These are phyloP conservation scores for Parnassius glacialis DNA, from an alignment of 2,888 invertebrate species.

Conservation along the genomic window DNA sequence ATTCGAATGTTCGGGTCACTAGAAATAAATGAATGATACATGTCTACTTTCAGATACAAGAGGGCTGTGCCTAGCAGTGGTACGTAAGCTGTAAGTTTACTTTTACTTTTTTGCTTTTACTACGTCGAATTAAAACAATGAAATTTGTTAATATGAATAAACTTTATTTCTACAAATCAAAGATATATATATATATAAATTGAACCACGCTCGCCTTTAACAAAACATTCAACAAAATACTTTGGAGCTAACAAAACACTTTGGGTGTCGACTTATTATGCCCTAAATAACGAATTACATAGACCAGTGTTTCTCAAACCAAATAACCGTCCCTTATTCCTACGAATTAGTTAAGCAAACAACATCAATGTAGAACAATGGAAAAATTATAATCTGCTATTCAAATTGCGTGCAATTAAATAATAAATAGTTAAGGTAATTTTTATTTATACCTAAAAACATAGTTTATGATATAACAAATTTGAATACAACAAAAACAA, in stretches of 20 bases:
- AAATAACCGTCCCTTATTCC: constrained; percentile 30
- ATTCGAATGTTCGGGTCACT: too few species aligned
- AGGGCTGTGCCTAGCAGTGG: too few species aligned
- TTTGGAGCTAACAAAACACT: constrained; percentile 76
- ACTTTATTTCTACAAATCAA: constrained; percentile 78
- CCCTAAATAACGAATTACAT: constrained; percentile 55
- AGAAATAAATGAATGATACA: too few species aligned
- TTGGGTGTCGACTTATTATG: constrained; percentile 75
- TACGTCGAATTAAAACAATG: constrained; percentile 35
- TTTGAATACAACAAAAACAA: background rate
- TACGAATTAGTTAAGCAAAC: constrained; percentile 27
- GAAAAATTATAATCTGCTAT: too few species aligned
- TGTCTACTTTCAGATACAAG: too few species aligned
- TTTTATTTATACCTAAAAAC: too few species aligned
- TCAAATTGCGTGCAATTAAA: too few species aligned
- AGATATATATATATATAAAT: constrained; percentile 55
- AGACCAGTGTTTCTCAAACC: constrained; percentile 80
- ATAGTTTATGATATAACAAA: background rate
- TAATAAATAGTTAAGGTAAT: too few species aligned
- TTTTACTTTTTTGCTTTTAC: background rate
- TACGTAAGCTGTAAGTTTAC: too few species aligned
- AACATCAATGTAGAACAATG: constrained; percentile 18
- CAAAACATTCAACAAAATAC: constrained; percentile 79
- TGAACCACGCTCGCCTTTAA: constrained; percentile 65
- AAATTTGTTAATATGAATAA: constrained; percentile 67